Evolutionary conservation across 2,113 vertebrate genomes (phyloP).

Genomic region (Herpailurus yagouaroundi): DNA sequence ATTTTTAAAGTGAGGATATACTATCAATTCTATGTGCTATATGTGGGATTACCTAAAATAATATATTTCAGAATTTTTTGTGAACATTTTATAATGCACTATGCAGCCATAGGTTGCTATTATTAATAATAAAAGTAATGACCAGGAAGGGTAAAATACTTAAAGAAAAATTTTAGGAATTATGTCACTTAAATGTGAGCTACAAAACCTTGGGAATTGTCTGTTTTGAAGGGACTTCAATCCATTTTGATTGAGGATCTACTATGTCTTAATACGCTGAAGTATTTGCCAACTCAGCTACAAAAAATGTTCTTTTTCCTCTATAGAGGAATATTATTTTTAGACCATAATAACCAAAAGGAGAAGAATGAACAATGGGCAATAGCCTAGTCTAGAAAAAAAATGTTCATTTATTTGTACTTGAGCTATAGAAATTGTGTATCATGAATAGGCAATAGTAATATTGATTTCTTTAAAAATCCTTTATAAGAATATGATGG

Average conservation of each 20-base stretch:
- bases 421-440: background rate
- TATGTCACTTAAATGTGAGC: background rate
- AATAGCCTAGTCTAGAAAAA: background rate
- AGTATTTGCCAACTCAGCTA: background rate
- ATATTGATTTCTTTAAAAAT: slow-evolving; percentile 4
- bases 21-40: background rate
- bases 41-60: background rate
- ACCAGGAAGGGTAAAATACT: background rate
- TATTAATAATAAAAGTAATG: slow-evolving; percentile 17
- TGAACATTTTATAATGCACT: background rate
- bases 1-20: background rate
- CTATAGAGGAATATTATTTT: background rate
- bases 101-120: background rate
- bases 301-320: background rate
- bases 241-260: background rate
- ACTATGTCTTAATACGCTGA: background rate
- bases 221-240: background rate
- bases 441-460: background rate
- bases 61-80: background rate
- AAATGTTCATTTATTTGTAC: background rate
- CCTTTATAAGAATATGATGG: background rate
- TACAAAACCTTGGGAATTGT: background rate
- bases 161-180: background rate
- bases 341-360: background rate
- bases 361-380: background rate